A percentile compares a stretch with the other conserved stretches of the same genome.
Conservation (phyloP, 1,140 invertebrate species). For the Panagrolaimus sp. region DNA sequence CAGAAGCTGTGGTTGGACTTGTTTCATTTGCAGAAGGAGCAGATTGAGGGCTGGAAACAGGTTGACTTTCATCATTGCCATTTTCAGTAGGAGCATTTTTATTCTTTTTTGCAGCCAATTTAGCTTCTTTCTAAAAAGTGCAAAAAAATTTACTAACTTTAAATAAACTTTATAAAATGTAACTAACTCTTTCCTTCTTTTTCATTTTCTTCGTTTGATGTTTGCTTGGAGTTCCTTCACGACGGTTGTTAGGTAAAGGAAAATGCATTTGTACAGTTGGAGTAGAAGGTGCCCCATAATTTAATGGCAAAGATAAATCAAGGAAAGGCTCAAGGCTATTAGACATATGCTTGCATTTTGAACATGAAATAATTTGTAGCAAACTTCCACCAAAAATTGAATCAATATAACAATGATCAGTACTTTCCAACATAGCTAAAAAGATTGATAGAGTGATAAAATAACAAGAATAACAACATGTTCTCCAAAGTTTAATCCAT, state of each 20-base stretch:
- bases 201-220: slow-evolving; percentile 60
- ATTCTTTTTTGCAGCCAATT: slow-evolving; percentile 60
- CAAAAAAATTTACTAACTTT: too few species aligned
- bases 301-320: slow-evolving; percentile 84
- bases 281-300: slow-evolving; percentile 2
- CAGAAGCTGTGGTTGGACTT: neutral
- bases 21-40: neutral
- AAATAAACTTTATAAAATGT: slow-evolving; percentile 29
- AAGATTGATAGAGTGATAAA: too few species aligned
- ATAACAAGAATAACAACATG: too few species aligned
- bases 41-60: too few species aligned
- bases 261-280: neutral
- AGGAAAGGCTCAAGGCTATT: slow-evolving; percentile 83
- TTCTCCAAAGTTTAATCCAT: too few species aligned
- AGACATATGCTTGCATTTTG: slow-evolving; percentile 62
- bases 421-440: slow-evolving; percentile 36
- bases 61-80: too few species aligned
- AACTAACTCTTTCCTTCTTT: slow-evolving; percentile 37
- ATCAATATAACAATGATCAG: slow-evolving; percentile 40
- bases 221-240: slow-evolving; percentile 54
- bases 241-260: slow-evolving; percentile 16
- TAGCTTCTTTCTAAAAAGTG: slow-evolving; percentile 39
- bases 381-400: slow-evolving; percentile 48
- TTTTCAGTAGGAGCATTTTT: slow-evolving; percentile 59
- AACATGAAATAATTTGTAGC: slow-evolving; percentile 47